These are phyloP conservation scores for Coendou prehensilis DNA, from an alignment of 2,797 vertebrate species.

Conservation along the genomic window DNA sequence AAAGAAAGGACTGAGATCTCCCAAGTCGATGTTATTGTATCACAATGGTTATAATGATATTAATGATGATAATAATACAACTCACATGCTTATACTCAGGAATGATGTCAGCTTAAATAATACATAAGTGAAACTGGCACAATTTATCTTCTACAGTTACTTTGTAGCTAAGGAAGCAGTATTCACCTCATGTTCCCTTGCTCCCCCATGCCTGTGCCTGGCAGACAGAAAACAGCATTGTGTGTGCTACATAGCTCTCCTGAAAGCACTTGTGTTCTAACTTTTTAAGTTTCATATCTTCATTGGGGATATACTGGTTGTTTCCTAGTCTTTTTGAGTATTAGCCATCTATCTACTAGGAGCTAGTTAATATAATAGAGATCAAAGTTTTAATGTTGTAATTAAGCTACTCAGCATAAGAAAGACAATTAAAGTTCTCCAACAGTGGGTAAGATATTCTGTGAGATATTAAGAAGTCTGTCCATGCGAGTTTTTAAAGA, in stretches of 20 bases:
- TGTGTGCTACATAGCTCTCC: background rate
- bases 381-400: background rate
- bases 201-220: background rate
- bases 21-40: background rate
- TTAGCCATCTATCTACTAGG: background rate
- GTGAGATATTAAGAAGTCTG: background rate
- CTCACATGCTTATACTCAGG: background rate
- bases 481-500: background rate
- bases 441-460: background rate
- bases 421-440: background rate
- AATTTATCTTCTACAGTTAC: background rate
- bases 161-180: background rate
- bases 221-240: background rate
- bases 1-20: background rate
- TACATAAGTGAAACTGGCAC: background rate
- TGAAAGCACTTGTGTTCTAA: background rate
- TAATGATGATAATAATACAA: background rate
- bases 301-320: background rate
- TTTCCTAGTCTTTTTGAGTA: background rate
- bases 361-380: background rate
- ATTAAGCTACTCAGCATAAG: background rate
- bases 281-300: background rate
- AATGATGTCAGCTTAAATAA: background rate
- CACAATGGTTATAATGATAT: background rate
- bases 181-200: background rate